Conservation (phyloP, 2,888 invertebrate genomes). For the Lasiommata megera region DNA sequence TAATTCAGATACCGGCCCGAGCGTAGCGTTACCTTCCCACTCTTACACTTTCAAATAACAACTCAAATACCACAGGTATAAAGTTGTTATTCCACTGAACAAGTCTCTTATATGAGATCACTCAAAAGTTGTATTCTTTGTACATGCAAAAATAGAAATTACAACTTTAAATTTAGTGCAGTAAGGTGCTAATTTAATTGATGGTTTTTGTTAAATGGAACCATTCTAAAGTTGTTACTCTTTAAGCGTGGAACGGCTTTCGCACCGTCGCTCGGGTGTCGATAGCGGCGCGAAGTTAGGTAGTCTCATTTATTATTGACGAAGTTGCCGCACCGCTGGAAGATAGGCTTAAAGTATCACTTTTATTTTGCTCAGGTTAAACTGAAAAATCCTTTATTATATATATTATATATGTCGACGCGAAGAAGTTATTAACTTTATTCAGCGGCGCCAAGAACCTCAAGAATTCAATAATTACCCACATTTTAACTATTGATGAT, state of each 20-base stretch:
- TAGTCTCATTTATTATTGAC: slow-evolving; percentile 79
- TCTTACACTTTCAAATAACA: neutral
- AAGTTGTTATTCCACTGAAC: neutral
- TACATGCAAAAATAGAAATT: neutral
- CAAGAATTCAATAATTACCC: too few species aligned
- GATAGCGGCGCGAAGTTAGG: slow-evolving; percentile 61
- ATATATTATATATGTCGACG: too few species aligned
- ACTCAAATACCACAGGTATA: slow-evolving; percentile 3
- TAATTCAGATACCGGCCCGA: slow-evolving; percentile 57
- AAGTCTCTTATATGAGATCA: neutral
- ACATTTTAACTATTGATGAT: too few species aligned
- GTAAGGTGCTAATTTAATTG: slow-evolving; percentile 41
- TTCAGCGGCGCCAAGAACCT: too few species aligned
- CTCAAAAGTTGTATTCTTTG: neutral
- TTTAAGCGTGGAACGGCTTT: slow-evolving; percentile 45
- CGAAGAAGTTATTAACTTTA: too few species aligned
- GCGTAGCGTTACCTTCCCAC: slow-evolving; percentile 38
- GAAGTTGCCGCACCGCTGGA: slow-evolving; percentile 50
- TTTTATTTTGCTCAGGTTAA: neutral
- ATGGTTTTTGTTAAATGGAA: slow-evolving; percentile 41
- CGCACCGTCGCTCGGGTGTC: slow-evolving; percentile 57
- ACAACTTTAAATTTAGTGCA: slow-evolving; percentile 15
- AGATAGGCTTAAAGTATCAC: slow-evolving; percentile 24
- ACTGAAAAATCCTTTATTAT: neutral
- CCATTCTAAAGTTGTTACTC: slow-evolving; percentile 49